phyloP scores from a whole-genome alignment of 2,888 invertebrate species.

The Tanytarsus gracilentus region DNA sequence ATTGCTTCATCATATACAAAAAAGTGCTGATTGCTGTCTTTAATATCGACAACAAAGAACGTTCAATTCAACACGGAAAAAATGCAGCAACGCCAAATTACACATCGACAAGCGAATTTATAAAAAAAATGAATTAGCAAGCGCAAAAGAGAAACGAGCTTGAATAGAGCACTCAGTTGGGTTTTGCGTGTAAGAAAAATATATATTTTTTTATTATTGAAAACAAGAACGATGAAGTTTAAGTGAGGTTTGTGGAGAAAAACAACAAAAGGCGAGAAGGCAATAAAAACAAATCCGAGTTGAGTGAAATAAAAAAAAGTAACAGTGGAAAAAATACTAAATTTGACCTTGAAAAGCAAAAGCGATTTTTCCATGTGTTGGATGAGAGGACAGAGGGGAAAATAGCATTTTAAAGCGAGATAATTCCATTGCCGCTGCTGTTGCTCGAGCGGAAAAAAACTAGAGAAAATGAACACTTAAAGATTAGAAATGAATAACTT shows the following conservation, averaged over 20 bases:
- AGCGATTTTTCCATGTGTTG: conserved; percentile 25
- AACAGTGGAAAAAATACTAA: conserved; percentile 28
- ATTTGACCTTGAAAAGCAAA: conserved; percentile 28
- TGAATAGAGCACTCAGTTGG: not conserved
- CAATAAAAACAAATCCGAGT: conserved; percentile 6
- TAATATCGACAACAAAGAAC: no score
- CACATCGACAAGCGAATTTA: no score
- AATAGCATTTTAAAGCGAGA: conserved; percentile 17
- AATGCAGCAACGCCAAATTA: conserved; percentile 2
- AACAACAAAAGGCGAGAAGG: not conserved
- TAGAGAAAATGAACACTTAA: conserved; percentile 5
- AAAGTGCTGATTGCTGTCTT: no score
- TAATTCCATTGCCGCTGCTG: conserved; percentile 17
- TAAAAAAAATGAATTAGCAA: not conserved
- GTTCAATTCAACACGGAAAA: conserved; percentile 4
- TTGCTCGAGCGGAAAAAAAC: conserved; percentile 6
- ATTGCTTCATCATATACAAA: no score
- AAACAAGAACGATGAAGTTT: conserved; percentile 13
- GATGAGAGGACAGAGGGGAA: conserved; percentile 5
- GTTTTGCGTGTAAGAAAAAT: conserved; percentile 28
- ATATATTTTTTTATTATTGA: conserved; percentile 19
- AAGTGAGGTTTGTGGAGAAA: not conserved
- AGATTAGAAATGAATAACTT: no score
- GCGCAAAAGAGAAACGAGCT: conserved; percentile 4
- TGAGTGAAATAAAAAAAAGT: conserved; percentile 21